Evolutionary conservation across 2,888 invertebrate genomes (phyloP), one percentile per base, ranked within the genome.

Genomic region (Protodeltote pygarga): DNA sequence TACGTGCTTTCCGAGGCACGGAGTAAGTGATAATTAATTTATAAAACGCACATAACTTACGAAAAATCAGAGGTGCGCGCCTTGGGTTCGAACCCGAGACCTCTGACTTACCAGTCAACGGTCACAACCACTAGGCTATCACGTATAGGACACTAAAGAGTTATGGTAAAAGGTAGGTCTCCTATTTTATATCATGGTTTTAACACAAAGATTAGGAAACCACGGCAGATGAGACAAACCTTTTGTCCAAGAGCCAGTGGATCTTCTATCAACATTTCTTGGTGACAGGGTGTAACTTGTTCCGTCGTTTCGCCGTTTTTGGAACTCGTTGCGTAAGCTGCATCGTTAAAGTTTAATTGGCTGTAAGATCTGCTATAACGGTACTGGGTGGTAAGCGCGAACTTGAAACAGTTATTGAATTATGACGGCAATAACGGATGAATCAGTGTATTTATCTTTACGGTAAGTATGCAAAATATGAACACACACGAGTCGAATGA

Each of bases 261-360:
- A 9, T 14, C 16, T 57, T 42, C 53, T 57, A 42, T 16, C 23
- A 31, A 31, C 5, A 13, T 20, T 27, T 4, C 29, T 40, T 50
- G 25, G 23, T 51, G 39, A 28, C 58, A 37, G 39, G 53, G 55
- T 44, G 47, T 24, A 45, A 67, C 68, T 54, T 51, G 68, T 69
- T 69, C 53, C 49, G 33, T 28, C 44, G 40, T 40, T 33, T 64
- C 35, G 54, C 64, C 64, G 37, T 68, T 69, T 68, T 68, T 27
- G 66, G 54, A 49, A 47, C 47, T 41, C 15, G 57, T 68, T 68
- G 64, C 52, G 66, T 69, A 68, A 68, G 52, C 32, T 38, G 53
- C 46, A 47, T 63, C 63, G 63, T 65, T 65, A 65, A 65, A 55
- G 49, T 58, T 58, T 66, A 69, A 69, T 66, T 61, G 69, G 40